Percentiles rank a stretch among this genome's conserved stretches.
Evolutionary conservation across 2,888 invertebrate species (phyloP).

Genomic region (Salpingus planirostris): DNA sequence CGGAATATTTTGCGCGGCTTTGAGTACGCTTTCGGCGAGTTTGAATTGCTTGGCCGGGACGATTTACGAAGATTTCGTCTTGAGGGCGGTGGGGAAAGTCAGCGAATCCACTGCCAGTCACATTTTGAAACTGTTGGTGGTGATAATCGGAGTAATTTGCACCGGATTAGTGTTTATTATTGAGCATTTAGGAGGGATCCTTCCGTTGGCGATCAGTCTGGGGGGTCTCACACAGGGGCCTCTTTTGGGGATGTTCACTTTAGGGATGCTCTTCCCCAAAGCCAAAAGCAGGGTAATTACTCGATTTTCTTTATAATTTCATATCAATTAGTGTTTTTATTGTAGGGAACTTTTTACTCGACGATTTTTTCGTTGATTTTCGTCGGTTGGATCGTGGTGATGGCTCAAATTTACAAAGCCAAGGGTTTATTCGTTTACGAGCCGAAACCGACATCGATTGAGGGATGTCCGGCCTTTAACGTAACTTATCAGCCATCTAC

Average conservation of each 20-base stretch:
- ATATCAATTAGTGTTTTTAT: neutral
- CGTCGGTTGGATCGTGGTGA: conserved; percentile 28
- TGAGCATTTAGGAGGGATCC: conserved; percentile 33
- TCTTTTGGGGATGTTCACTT: conserved; percentile 54
- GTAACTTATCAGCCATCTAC: no score
- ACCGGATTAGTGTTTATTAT: conserved; percentile 61
- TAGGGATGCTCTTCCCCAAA: conserved; percentile 59
- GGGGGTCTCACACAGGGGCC: conserved; percentile 39
- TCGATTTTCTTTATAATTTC: no score
- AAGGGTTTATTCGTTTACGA: conserved; percentile 12
- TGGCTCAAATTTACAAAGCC: conserved; percentile 20
- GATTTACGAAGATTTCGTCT: conserved; percentile 54
- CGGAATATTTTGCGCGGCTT: conserved; percentile 43
- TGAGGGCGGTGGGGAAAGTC: conserved; percentile 43
- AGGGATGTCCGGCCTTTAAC: no score
- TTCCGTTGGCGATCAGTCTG: conserved; percentile 53
- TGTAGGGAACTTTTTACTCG: conserved; percentile 32
- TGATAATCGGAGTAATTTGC: conserved; percentile 55
- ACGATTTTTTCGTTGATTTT: conserved; percentile 24
- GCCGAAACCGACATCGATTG: conserved; percentile 14
- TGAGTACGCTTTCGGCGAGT: conserved; percentile 51
- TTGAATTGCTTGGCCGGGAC: conserved; percentile 54
- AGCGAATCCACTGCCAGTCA: conserved; percentile 46
- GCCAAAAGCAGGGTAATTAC: conserved; percentile 50
- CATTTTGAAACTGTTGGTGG: conserved; percentile 48